Conservation (phyloP, 2,888 invertebrate species). For the Neoitamus cyanurus region DNA sequence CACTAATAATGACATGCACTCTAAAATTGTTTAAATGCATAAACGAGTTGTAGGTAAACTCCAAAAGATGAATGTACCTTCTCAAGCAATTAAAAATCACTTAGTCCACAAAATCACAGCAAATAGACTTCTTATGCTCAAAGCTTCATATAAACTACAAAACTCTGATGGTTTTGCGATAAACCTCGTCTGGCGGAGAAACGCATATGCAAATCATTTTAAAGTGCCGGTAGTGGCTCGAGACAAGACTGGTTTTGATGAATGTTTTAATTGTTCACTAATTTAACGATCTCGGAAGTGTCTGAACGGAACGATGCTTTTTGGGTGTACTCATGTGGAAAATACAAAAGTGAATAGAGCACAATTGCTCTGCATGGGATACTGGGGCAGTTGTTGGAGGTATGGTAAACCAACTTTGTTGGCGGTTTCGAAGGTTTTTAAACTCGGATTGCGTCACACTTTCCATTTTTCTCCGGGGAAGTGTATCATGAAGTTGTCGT, state of each 20-base stretch:
- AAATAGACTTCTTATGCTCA: background rate
- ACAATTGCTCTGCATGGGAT: background rate
- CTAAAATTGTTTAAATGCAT: too few relatives aligned
- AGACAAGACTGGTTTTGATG: background rate
- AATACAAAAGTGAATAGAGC: background rate
- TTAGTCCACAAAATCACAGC: background rate
- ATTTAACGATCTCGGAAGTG: constrained; percentile 36
- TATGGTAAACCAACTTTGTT: background rate
- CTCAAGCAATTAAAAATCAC: background rate
- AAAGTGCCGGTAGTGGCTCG: constrained; percentile 10
- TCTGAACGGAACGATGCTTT: constrained; percentile 10
- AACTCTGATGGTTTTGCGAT: background rate
- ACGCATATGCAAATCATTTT: background rate
- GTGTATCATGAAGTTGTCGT: background rate
- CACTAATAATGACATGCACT: too few relatives aligned
- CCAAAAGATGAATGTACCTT: background rate
- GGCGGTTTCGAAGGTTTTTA: background rate
- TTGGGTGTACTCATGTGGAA: constrained; percentile 13
- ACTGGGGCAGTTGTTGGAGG: background rate
- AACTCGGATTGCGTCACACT: background rate
- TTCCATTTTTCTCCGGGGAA: constrained; percentile 8
- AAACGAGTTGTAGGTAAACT: background rate
- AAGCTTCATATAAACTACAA: background rate
- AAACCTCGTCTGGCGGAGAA: background rate
- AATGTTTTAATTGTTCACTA: constrained; percentile 39